Evolutionary conservation across 1,140 invertebrate species (phyloP).

Genomic region (Rhagoletis pomonella): DNA sequence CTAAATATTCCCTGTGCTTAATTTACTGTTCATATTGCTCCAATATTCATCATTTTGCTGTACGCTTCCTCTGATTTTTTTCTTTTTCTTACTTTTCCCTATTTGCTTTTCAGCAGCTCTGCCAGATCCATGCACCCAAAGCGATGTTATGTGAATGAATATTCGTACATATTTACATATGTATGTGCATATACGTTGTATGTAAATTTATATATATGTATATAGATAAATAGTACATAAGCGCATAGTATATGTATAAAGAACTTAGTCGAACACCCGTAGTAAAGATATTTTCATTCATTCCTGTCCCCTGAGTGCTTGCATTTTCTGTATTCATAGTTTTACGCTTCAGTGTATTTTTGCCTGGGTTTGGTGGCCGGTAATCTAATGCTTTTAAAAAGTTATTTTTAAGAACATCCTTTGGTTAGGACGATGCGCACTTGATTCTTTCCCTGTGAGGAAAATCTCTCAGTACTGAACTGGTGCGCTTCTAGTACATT

Average conservation of each 20-base stretch:
- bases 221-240: no score
- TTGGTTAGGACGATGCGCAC: no score
- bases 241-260: no score
- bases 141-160: background rate
- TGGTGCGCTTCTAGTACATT: no score
- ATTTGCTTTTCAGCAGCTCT: background rate
- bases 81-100: background rate
- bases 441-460: no score
- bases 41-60: background rate
- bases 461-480: no score
- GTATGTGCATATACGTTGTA: background rate
- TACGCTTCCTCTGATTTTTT: constrained; percentile 8
- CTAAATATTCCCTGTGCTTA: constrained; percentile 8
- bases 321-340: constrained; percentile 36
- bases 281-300: background rate
- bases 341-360: constrained; percentile 15
- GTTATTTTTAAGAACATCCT: no score
- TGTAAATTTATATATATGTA: background rate
- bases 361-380: constrained; percentile 20
- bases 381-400: constrained; percentile 5
- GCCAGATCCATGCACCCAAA: background rate
- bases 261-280: no score
- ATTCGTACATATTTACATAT: background rate
- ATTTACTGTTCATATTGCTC: constrained; percentile 41
- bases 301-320: background rate